phyloP scores from a whole-genome alignment of 1,140 invertebrate genomes.

The Pantala flavescens region DNA sequence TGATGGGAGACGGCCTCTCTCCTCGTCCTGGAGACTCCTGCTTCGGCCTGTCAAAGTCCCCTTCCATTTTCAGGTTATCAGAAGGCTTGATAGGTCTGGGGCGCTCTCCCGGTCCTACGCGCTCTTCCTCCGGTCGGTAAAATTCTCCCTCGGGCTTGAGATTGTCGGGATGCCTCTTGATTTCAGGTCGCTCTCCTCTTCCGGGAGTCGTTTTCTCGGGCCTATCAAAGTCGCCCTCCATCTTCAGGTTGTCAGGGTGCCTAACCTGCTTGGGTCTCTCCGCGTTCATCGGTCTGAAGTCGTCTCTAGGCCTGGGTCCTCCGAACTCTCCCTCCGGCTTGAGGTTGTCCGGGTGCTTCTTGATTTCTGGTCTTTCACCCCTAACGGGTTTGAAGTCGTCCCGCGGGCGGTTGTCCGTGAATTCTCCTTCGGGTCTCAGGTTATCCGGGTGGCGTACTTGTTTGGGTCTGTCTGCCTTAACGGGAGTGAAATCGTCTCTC shows the following conservation, averaged over 20 bases:
- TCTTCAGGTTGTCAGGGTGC: constrained; percentile 36
- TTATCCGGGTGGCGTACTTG: constrained; percentile 26
- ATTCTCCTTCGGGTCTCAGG: constrained; percentile 19
- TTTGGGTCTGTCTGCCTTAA: constrained; percentile 29
- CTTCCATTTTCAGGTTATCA: constrained; percentile 43
- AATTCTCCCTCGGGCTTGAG: constrained; percentile 33
- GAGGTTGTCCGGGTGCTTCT: constrained; percentile 41
- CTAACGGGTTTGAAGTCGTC: constrained; percentile 12
- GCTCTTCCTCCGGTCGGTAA: constrained; percentile 31
- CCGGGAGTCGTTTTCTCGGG: constrained; percentile 19
- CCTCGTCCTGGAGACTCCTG: background rate
- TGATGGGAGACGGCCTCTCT: constrained; percentile 27
- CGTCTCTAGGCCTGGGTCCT: constrained; percentile 19
- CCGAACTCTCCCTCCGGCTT: constrained; percentile 42
- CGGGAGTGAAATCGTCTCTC: background rate
- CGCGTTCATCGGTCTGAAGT: background rate
- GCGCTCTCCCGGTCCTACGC: constrained; percentile 36
- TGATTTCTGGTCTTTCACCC: constrained; percentile 33
- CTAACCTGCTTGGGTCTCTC: constrained; percentile 25
- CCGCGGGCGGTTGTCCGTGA: constrained; percentile 27
- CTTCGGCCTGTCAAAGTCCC: constrained; percentile 40
- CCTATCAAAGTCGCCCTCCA: constrained; percentile 37
- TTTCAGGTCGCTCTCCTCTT: constrained; percentile 37
- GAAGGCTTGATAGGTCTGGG: constrained; percentile 36
- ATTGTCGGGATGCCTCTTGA: constrained; percentile 39